phyloP scores from a whole-genome alignment of 2,797 vertebrate genomes.

The Mionectes olivaceus region DNA sequence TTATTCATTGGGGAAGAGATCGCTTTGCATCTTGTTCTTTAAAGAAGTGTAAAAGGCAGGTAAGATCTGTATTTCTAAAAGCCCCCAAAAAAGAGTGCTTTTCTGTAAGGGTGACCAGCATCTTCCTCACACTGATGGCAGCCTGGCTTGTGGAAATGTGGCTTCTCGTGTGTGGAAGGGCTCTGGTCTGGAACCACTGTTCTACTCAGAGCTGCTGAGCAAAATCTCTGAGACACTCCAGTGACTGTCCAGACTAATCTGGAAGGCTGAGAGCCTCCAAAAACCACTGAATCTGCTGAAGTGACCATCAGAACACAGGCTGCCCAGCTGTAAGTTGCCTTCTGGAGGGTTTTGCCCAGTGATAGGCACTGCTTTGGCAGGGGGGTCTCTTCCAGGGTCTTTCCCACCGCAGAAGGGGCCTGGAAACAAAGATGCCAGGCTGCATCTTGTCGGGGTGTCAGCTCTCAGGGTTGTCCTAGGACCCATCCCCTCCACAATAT shows the following conservation, averaged over 20 bases:
- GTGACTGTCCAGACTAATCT: not conserved
- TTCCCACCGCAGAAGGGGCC: not conserved
- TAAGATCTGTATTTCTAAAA: conserved; percentile 40
- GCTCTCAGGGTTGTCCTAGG: not conserved
- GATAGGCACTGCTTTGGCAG: not conserved
- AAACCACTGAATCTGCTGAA: not conserved
- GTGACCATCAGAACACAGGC: not conserved
- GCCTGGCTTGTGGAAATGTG: not conserved
- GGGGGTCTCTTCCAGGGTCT: not conserved
- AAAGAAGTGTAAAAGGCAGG: conserved; percentile 43
- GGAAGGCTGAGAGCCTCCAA: not conserved
- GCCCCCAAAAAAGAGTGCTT: not conserved
- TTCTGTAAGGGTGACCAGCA: not conserved
- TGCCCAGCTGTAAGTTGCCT: not conserved
- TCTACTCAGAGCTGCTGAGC: not conserved
- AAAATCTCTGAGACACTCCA: not conserved
- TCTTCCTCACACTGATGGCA: not conserved
- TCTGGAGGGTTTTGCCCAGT: not conserved
- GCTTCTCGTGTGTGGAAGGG: not conserved
- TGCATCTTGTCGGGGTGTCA: not conserved
- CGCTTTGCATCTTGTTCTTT: conserved; percentile 24
- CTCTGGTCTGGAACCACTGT: not conserved
- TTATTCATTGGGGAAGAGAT: conserved; percentile 56
- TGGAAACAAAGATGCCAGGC: not conserved
- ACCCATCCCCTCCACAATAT: accelerated